A percentile compares a stretch with the other conserved stretches of the same genome.
Conservation (phyloP, 2,113 vertebrate species). For the Bubo blakistoni region DNA sequence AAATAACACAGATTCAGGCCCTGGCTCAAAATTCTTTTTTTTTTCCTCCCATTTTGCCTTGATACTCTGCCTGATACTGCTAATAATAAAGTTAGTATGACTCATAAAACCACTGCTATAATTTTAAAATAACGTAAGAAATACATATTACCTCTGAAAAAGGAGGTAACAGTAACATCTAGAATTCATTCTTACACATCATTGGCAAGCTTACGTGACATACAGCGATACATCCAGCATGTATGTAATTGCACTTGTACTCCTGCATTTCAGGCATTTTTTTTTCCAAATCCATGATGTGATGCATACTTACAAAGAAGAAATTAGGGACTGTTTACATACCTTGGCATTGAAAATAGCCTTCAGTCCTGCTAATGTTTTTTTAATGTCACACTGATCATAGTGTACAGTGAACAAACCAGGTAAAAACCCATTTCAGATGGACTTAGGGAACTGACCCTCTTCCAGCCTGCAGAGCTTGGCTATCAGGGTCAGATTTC, state of each 20-base stretch:
- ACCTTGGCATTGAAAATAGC: background rate
- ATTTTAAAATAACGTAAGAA: background rate
- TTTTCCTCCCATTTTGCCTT: background rate
- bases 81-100: background rate
- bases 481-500: background rate
- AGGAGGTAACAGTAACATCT: background rate
- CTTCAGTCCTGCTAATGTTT: background rate
- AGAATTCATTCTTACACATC: background rate
- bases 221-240: background rate
- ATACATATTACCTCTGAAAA: background rate
- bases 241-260: background rate
- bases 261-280: background rate
- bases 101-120: background rate
- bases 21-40: background rate
- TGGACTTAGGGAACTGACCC: background rate
- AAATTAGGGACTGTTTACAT: background rate
- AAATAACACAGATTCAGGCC: conserved; percentile 45
- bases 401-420: background rate
- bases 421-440: background rate
- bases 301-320: background rate
- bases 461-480: background rate
- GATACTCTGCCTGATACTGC: background rate
- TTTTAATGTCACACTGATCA: background rate
- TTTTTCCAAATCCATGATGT: background rate
- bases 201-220: background rate